Conservation (phyloP, 1,140 invertebrate species). For the Mesaphorura yosii region DNA sequence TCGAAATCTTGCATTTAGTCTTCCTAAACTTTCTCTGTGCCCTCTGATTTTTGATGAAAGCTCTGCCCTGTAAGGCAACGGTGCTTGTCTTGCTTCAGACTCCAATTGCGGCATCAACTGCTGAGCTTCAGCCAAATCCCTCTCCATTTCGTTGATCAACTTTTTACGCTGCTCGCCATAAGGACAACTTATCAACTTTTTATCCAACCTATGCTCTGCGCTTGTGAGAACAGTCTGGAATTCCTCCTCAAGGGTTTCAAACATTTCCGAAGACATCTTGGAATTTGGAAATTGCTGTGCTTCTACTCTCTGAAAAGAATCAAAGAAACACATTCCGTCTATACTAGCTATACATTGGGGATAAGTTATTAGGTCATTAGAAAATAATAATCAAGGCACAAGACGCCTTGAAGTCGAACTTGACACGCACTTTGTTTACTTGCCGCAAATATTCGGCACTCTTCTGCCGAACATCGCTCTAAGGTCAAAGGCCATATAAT, state of each 20-base stretch:
- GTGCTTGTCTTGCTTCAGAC: slow-evolving; percentile 25
- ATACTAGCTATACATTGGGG: too few species aligned
- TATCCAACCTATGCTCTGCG: slow-evolving; percentile 34
- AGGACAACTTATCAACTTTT: slow-evolving; percentile 29
- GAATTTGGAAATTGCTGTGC: too few species aligned
- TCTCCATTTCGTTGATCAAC: slow-evolving; percentile 32
- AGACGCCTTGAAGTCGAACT: too few species aligned
- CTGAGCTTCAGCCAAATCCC: slow-evolving; percentile 37
- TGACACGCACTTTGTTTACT: too few species aligned
- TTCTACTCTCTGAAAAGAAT: too few species aligned
- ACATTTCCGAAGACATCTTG: slow-evolving; percentile 42
- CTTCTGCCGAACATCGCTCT: too few species aligned
- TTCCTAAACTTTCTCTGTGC: slow-evolving; percentile 16
- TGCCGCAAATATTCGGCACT: too few species aligned
- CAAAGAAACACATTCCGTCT: too few species aligned
- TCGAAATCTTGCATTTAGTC: slow-evolving; percentile 19
- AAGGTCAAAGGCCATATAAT: too few species aligned
- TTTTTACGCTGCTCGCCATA: slow-evolving; percentile 32
- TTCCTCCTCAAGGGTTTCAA: slow-evolving; percentile 41
- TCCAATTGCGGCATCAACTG: slow-evolving; percentile 28
- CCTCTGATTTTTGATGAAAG: slow-evolving; percentile 20
- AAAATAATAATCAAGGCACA: too few species aligned
- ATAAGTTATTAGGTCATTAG: too few species aligned
- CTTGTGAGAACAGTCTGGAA: slow-evolving; percentile 35
- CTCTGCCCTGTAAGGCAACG: slow-evolving; percentile 24